Base-by-base conservation (phyloP, 1,140 invertebrate genomes). In the Drosophila suzukii region DNA sequence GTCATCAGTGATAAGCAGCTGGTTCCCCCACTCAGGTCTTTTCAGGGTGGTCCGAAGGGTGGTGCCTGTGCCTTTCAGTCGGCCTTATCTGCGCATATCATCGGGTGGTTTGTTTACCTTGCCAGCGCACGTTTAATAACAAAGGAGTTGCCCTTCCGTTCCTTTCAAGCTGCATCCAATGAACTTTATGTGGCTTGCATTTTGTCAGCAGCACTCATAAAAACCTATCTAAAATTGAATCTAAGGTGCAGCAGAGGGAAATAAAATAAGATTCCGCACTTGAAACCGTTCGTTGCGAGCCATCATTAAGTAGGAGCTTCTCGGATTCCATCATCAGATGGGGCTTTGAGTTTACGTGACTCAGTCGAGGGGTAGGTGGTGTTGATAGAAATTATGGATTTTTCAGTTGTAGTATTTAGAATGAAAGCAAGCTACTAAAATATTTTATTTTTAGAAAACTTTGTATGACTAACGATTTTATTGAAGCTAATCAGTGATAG, bases 181-280 rank as follows among this genome's bases (percentile, higher is more conserved):
- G 38, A 63, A 59, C 78, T 78, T 77, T 86, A 75, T 86, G 82
- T 86, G 74, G 63, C 66, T 66, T 82, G 78, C 83, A 75, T 75
- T 78, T 75, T 88, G 63, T 88, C 78, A 88, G 63, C 82, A 88
- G 65, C 82, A 67, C 79, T 80, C 81, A 59, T 62, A 79, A 66
- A 77, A 61, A 56, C 54, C 38, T 86, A 86, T 86, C 82, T 86
- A 70, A 86, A 86, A 86, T 86, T 86, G 66, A 86, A 86, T 86
- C 82, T 82, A 62, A 88, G 71, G 70, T 85, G 82, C 47, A 70
- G 67, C 11, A 36, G 41, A 41, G 61, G 62, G 50, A 58, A 71
- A 71, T 71, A 47, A 71, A 71, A 79, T 55, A 73, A 53, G 55
- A 81, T 68, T 57, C 60, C 55, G 79, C 62, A 55, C 79, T 75